Conservation (phyloP, 2,113 vertebrate genomes). For the Eublepharis macularius region DNA sequence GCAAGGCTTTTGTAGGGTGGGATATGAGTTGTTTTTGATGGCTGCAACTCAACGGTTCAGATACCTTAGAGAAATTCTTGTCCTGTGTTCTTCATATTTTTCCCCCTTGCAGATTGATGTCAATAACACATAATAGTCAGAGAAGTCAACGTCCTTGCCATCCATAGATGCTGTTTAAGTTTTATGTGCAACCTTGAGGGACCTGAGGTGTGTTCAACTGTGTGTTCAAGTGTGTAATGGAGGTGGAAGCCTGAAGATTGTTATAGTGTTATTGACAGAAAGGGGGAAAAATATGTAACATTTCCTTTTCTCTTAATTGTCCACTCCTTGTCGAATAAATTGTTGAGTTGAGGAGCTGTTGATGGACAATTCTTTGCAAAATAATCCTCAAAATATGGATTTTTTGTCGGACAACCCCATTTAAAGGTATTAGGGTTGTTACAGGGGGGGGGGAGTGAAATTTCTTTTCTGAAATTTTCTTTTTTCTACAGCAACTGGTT, state of each 20-base stretch:
- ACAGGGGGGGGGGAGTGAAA: no score
- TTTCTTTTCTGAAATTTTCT: no score
- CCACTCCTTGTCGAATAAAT: no score
- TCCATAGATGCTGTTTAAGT: background rate
- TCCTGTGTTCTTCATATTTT: background rate
- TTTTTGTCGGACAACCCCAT: no score
- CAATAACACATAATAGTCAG: background rate
- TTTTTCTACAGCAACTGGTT: no score
- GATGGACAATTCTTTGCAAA: background rate
- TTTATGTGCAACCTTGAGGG: background rate
- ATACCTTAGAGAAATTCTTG: background rate
- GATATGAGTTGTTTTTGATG: background rate
- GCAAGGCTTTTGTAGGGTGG: background rate
- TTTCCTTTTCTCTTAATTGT: no score
- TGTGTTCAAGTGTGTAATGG: background rate
- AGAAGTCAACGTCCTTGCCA: background rate
- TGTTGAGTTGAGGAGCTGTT: background rate
- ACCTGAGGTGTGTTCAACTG: background rate
- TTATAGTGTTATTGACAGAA: background rate
- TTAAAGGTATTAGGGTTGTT: no score
- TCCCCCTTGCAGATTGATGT: background rate
- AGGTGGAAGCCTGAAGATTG: background rate
- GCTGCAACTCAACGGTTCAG: background rate
- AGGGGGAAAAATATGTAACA: no score
- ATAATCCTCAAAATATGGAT: background rate